phyloP scores from a whole-genome alignment of 2,888 invertebrate species.

The Tenthredo distinguenda region DNA sequence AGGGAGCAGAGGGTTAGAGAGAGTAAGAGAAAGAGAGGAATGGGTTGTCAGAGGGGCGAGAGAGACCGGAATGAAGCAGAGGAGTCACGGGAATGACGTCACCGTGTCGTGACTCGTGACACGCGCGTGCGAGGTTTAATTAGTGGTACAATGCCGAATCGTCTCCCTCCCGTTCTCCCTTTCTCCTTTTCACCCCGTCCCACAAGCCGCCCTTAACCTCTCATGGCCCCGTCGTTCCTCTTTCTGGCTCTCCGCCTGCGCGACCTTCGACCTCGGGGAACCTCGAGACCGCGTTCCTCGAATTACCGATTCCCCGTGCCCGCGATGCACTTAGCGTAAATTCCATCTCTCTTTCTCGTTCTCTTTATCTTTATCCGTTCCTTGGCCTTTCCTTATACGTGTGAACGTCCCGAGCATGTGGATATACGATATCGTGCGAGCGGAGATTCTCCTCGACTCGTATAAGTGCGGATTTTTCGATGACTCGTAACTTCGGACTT shows the following conservation, averaged over 20 bases:
- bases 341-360: slow-evolving; percentile 59
- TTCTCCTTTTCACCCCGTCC: slow-evolving; percentile 52
- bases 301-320: slow-evolving; percentile 71
- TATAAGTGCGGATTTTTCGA: too few species aligned
- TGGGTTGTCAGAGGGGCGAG: slow-evolving; percentile 51
- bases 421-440: neutral
- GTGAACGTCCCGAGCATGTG: neutral
- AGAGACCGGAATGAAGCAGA: slow-evolving; percentile 60
- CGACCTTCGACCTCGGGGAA: slow-evolving; percentile 73
- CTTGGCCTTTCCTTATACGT: neutral
- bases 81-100: slow-evolving; percentile 72
- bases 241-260: slow-evolving; percentile 74
- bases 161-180: slow-evolving; percentile 57
- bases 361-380: neutral
- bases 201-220: slow-evolving; percentile 44
- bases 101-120: slow-evolving; percentile 72
- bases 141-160: slow-evolving; percentile 74
- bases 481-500: neutral
- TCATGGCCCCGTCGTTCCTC: slow-evolving; percentile 54
- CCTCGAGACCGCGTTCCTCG: slow-evolving; percentile 73
- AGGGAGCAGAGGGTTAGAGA: slow-evolving; percentile 33
- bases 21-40: slow-evolving; percentile 23
- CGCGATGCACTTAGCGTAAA: slow-evolving; percentile 73
- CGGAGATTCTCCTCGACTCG: neutral
- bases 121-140: slow-evolving; percentile 73